These are phyloP conservation scores for Hesperia comma DNA, from an alignment of 2,888 invertebrate species.

Conservation along the genomic window DNA sequence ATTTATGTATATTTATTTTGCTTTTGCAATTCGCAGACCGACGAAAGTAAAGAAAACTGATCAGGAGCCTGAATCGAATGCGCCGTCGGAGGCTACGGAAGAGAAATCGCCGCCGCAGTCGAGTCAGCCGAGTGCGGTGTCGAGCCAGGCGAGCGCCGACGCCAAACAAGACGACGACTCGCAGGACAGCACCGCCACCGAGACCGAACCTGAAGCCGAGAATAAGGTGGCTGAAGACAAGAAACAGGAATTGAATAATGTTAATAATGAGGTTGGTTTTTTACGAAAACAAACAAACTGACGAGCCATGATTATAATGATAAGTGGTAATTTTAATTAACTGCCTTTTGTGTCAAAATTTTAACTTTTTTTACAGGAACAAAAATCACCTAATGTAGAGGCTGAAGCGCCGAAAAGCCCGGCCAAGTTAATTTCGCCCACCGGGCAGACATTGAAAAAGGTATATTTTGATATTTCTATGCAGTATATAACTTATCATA, in stretches of 20 bases:
- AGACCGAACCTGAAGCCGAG: neutral
- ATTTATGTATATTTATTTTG: too few relatives aligned
- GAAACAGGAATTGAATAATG: neutral
- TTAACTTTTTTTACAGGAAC: conserved; percentile 4
- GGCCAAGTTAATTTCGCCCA: conserved; percentile 60
- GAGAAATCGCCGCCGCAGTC: conserved; percentile 31
- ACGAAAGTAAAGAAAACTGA: conserved; percentile 62
- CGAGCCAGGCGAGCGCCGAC: neutral
- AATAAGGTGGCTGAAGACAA: neutral
- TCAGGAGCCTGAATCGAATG: conserved; percentile 28
- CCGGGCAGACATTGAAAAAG: conserved; percentile 74
- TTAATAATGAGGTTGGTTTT: neutral
- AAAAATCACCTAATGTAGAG: conserved; percentile 4
- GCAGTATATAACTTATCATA: neutral
- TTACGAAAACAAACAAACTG: too few relatives aligned
- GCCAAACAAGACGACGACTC: conserved; percentile 7
- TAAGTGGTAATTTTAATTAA: too few relatives aligned
- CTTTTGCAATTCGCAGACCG: conserved; percentile 50
- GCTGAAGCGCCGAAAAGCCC: conserved; percentile 15
- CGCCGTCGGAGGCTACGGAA: conserved; percentile 43
- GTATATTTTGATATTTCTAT: conserved; percentile 48
- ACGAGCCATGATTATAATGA: too few relatives aligned
- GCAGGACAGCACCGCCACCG: conserved; percentile 17
- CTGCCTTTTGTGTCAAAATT: neutral
- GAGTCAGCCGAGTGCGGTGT: neutral